A percentile compares a stretch with the other conserved stretches of the same genome.
Conservation (phyloP, 2,113 vertebrate species). For the Zosterops japonicus region DNA sequence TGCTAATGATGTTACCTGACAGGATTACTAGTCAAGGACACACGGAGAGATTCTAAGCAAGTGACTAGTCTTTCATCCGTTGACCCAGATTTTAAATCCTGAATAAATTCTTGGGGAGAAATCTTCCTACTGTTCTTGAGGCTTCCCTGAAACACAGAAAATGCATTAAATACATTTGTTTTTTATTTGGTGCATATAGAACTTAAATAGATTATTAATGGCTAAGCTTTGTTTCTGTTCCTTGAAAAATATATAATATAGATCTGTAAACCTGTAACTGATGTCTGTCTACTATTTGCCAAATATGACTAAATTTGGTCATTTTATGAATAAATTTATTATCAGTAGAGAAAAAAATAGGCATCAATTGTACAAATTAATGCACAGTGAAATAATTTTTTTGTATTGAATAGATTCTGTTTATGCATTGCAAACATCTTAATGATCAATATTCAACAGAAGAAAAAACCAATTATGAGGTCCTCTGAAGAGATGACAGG, state of each 20-base stretch:
- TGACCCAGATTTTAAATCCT: slow-evolving; percentile 88
- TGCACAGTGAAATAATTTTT: not conserved
- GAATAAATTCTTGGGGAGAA: slow-evolving; percentile 92
- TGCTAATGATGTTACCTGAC: slow-evolving; percentile 84
- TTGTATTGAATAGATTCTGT: not conserved
- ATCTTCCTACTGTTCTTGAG: slow-evolving; percentile 88
- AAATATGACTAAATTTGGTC: not conserved
- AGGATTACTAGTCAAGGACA: slow-evolving; percentile 96
- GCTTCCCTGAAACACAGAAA: slow-evolving; percentile 81
- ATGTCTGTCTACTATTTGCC: not conserved
- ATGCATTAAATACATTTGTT: not conserved
- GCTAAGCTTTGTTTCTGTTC: not conserved
- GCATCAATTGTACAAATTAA: not conserved
- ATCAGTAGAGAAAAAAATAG: not conserved
- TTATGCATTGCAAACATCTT: not conserved
- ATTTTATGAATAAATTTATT: not conserved
- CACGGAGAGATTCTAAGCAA: slow-evolving; percentile 91
- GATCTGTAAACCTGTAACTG: not conserved
- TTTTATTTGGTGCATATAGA: not conserved
- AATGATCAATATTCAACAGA: not conserved
- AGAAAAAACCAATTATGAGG: not conserved
- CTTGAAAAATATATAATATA: not conserved
- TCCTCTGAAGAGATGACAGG: not conserved
- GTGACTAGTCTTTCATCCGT: slow-evolving; percentile 89
- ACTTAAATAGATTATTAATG: not conserved